Evolutionary conservation across 2,113 vertebrate genomes (phyloP), one percentile per base, ranked within the genome.

Genomic region (Gyps fulvus): DNA sequence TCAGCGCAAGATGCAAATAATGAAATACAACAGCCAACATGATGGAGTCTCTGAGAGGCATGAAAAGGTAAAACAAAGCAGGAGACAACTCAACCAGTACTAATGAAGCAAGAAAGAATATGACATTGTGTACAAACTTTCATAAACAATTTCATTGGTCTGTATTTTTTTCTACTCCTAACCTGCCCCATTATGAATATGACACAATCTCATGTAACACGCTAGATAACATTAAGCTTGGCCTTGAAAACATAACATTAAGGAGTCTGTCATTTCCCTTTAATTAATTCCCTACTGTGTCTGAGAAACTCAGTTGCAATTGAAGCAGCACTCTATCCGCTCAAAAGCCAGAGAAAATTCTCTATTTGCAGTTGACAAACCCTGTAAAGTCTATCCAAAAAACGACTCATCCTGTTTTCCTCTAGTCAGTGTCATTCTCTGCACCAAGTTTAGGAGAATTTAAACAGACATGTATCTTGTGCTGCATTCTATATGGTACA

Each of bases 61-160:
- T 72, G 49, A 89, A 81, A 95, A 89, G 79, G 87, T 94, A 95
- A 96, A 96, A 95, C 42, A 93, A 74, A 95, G 26, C 63, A 90
- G 73, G 73, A 94, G 17, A 72, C n/a, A 81, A 23, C 70, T 92
- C 83, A 86, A n/a, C 66, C 50, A 86, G 90, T 87, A 88, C 87
- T 97, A 78, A 90, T 57, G 82, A 88, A 94, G 82, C 55, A 89
- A 78, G 36, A 87, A 86, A 78, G 58, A 95, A 77, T 38, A 66
- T n/a, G n/a, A 78, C 66, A 67, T 38, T 26, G n/a, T 43, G 15
- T 34, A 87, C 50, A 63, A 89, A 90, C 14, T 89, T 95, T 1
- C 0, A 0, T 47, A 77, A 95, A 70, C 20, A 66, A 71, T 73
- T 90, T 49, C 67, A 69, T 0, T 34, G 17, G 82, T 22, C 21